Percentiles rank a stretch among this genome's conserved stretches.
Evolutionary conservation across 2,888 invertebrate species (phyloP).

Genomic region (Lymantria monacha): DNA sequence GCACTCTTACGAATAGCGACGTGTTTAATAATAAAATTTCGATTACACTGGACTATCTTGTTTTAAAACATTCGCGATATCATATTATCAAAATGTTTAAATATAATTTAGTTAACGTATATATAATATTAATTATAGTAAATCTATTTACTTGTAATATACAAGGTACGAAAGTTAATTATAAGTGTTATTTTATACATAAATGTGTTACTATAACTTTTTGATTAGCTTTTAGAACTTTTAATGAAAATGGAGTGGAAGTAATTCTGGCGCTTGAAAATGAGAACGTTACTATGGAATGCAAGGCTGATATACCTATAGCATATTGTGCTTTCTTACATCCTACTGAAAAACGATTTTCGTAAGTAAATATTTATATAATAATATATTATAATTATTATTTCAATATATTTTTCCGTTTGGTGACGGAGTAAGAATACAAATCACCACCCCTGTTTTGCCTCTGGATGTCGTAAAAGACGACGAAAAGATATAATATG

Average conservation of each 20-base stretch:
- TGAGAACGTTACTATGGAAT: slow-evolving; percentile 60
- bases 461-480: no score
- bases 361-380: slow-evolving; percentile 63
- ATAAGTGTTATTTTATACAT: neutral
- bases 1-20: neutral
- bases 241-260: slow-evolving; percentile 51
- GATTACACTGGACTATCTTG: no score
- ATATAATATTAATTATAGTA: slow-evolving; percentile 14
- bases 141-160: slow-evolving; percentile 6
- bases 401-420: no score
- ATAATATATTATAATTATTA: no score
- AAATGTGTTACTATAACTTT: neutral
- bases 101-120: slow-evolving; percentile 11
- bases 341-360: slow-evolving; percentile 66
- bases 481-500: no score
- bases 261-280: slow-evolving; percentile 63
- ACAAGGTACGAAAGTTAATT: slow-evolving; percentile 21
- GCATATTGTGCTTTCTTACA: slow-evolving; percentile 71
- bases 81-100: slow-evolving; percentile 26
- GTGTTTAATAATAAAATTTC: no score
- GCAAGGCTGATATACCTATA: slow-evolving; percentile 60
- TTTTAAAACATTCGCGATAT: no score
- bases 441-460: no score
- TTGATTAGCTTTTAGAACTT: slow-evolving; percentile 59
- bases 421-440: no score